phyloP scores from a whole-genome alignment of 2,888 invertebrate genomes.

The Cabera pusaria region DNA sequence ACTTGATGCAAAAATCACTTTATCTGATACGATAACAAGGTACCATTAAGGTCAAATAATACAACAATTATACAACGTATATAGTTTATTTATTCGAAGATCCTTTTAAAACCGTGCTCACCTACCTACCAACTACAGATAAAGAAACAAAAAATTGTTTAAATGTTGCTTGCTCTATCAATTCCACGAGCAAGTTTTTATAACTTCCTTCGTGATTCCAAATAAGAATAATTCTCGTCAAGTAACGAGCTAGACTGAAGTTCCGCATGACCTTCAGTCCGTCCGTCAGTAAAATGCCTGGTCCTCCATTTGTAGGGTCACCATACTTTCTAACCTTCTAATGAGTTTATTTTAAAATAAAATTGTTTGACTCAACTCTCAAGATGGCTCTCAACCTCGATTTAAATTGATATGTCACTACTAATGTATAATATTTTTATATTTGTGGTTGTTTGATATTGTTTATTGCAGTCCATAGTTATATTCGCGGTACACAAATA shows the following conservation, averaged over 20 bases:
- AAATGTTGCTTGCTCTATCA: conserved; percentile 48
- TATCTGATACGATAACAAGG: too few relatives aligned
- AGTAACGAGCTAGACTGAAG: conserved; percentile 51
- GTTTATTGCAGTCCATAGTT: too few relatives aligned
- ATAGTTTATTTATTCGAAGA: conserved; percentile 14
- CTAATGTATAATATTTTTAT: too few relatives aligned
- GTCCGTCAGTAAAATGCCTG: conserved; percentile 64
- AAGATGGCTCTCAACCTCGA: too few relatives aligned
- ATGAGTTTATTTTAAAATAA: too few relatives aligned
- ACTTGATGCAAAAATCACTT: too few relatives aligned
- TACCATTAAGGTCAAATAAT: too few relatives aligned
- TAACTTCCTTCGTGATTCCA: conserved; percentile 60
- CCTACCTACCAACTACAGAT: conserved; percentile 16
- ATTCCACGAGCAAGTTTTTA: conserved; percentile 51
- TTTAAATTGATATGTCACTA: too few relatives aligned
- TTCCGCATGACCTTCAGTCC: conserved; percentile 69
- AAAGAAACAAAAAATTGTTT: conserved; percentile 25
- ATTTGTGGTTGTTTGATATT: too few relatives aligned
- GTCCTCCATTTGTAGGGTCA: conserved; percentile 21
- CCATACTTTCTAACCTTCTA: conserved; percentile 12
- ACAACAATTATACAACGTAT: too few relatives aligned
- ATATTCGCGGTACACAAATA: too few relatives aligned
- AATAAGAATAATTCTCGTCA: conserved; percentile 51
- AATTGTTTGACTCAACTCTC: too few relatives aligned
- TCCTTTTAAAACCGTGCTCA: conserved; percentile 14